These are phyloP conservation scores for Uloborus diversus DNA, from an alignment of 1,140 invertebrate species.

Conservation along the genomic window DNA sequence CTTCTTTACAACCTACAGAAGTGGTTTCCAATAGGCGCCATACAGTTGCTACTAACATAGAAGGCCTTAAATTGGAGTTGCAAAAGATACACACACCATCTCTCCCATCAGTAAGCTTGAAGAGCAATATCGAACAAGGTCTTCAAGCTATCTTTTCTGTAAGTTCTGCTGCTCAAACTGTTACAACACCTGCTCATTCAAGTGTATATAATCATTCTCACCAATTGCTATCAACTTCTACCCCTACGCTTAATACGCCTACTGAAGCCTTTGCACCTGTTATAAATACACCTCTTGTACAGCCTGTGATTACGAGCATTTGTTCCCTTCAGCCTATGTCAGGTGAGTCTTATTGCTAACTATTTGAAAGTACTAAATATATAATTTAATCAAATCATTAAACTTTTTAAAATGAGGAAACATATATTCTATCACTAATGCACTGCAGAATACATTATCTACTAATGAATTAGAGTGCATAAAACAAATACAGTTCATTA, in stretches of 20 bases:
- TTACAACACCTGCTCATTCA: conserved; percentile 56
- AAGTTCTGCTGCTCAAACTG: conserved; percentile 26
- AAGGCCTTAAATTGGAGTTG: conserved; percentile 64
- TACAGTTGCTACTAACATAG: conserved; percentile 64
- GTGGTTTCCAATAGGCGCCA: conserved; percentile 14
- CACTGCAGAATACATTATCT: no score
- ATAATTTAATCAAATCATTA: no score
- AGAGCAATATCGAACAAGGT: conserved; percentile 57
- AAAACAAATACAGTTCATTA: no score
- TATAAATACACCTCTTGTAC: not conserved
- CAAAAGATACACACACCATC: conserved; percentile 58
- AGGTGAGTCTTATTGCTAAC: not conserved
- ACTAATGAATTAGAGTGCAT: no score
- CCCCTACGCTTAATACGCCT: conserved; percentile 17
- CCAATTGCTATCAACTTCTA: conserved; percentile 6
- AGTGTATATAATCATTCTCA: conserved; percentile 17
- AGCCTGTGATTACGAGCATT: not conserved
- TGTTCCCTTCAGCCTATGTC: not conserved
- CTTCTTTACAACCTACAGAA: conserved; percentile 6
- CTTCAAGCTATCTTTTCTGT: conserved; percentile 57
- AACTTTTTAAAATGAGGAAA: no score
- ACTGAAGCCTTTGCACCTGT: conserved; percentile 7
- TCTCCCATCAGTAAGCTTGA: conserved; percentile 9
- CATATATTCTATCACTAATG: no score
- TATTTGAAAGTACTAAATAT: no score